Evolutionary conservation across 1,140 invertebrate genomes (phyloP).

Genomic region (Penaeus chinensis): DNA sequence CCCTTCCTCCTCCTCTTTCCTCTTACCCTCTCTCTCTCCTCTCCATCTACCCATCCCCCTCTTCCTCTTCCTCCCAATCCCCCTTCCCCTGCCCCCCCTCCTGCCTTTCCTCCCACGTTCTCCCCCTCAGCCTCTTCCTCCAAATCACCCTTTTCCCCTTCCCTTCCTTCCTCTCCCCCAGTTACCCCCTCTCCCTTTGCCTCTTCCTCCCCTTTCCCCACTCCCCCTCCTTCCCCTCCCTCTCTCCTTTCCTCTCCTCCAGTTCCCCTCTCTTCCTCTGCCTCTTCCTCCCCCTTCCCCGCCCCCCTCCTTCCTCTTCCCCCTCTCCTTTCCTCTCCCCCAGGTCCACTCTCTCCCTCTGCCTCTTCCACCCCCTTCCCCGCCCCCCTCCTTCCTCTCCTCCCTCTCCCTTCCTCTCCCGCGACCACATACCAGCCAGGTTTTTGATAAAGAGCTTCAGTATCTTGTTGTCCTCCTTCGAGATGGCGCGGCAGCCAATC

Average conservation of each 20-base stretch:
- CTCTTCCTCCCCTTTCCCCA: neutral
- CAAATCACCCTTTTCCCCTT: neutral
- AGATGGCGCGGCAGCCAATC: conserved; percentile 73
- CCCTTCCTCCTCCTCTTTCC: too few relatives aligned
- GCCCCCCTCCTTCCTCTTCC: too few relatives aligned
- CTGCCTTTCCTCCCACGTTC: neutral
- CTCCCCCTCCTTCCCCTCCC: neutral
- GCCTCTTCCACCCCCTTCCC: neutral
- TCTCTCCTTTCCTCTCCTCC: neutral
- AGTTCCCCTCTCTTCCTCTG: neutral
- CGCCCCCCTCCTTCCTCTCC: too few relatives aligned
- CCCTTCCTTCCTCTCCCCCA: neutral
- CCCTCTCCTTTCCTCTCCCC: too few relatives aligned
- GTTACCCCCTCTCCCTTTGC: neutral
- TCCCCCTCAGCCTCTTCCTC: too few relatives aligned
- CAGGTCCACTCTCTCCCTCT: too few relatives aligned
- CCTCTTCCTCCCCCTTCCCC: too few relatives aligned
- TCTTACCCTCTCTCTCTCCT: too few relatives aligned
- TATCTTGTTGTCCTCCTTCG: conserved; percentile 67
- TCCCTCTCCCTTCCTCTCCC: neutral
- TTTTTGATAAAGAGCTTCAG: conserved; percentile 77
- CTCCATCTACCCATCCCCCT: too few relatives aligned
- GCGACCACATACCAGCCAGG: conserved; percentile 73
- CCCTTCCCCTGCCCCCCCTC: neutral
- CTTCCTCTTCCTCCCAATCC: neutral